Conservation (phyloP, 2,888 invertebrate genomes). For the Microctonus aethiopoides region DNA sequence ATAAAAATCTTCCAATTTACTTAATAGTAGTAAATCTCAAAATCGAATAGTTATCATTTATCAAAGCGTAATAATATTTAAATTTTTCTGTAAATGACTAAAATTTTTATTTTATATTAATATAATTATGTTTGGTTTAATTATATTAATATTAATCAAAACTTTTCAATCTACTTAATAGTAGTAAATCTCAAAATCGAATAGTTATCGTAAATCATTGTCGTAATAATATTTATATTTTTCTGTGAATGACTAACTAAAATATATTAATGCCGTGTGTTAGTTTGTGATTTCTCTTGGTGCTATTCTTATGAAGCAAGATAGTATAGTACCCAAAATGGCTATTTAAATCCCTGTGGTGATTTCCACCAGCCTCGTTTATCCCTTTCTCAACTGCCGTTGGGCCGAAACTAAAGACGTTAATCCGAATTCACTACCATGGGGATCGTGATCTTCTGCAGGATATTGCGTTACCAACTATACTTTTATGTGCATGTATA, state of each 20-base stretch:
- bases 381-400: slow-evolving; percentile 22
- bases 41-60: too few relatives aligned
- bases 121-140: too few relatives aligned
- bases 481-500: too few relatives aligned
- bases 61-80: too few relatives aligned
- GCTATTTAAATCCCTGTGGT: slow-evolving; percentile 15
- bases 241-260: not conserved
- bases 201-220: too few relatives aligned
- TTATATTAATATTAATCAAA: too few relatives aligned
- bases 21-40: too few relatives aligned
- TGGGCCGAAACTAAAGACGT: slow-evolving; percentile 25
- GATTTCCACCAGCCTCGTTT: slow-evolving; percentile 22
- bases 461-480: slow-evolving; percentile 24
- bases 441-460: slow-evolving; percentile 28
- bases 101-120: too few relatives aligned
- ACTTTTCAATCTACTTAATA: too few relatives aligned
- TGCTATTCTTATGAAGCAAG: slow-evolving; percentile 2
- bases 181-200: too few relatives aligned
- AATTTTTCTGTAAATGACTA: too few relatives aligned
- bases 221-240: not conserved
- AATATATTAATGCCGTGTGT: not conserved
- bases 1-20: too few relatives aligned
- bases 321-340: not conserved
- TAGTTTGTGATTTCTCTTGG: not conserved
- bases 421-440: slow-evolving; percentile 29